Evolutionary conservation across 2,888 invertebrate species (phyloP), one percentile per base, ranked within the genome.

Genomic region (Germaria angustata): DNA sequence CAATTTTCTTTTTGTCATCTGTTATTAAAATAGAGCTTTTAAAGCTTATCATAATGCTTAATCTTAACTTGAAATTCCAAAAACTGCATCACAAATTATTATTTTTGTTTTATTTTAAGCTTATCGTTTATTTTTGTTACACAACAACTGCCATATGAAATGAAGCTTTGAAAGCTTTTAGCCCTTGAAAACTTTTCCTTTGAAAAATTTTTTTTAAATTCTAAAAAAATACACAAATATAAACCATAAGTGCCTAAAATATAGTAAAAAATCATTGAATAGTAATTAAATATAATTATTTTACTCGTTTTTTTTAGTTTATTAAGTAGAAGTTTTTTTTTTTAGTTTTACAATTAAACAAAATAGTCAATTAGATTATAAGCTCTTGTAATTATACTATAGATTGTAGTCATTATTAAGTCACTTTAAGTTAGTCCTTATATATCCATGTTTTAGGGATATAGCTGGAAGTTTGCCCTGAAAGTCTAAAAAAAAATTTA

Each of bases 191-290:
- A 39, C 46, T 39, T 51, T 65, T 59, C 61, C 55, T 22, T 65
- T 55, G 32, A 4, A 20, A 69, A n/a, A n/a, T 68, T 41, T 13
- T 71, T 68, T 34, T 59, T 5, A 15, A n/a, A 22, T 63, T 59
- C 4, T 28, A 55, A 65, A 65, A 49, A 76, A 73, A 3, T 24
- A 61, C 55, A 76, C 28, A 83, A 61, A 44, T 22, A 57, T 77
- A 75, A 66, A 77, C 80, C 80, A 69, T 83, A 80, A 83, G 80
- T 83, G 83, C 80, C 80, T 83, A 83, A 75, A 76, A 82, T 76
- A 79, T 72, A 69, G 39, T 17, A 15, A 78, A 72, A 65, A 65
- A 32, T 28, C 22, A 49, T 44, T 17, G 17, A 63, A 34, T 15
- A 66, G 57, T 11, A 13, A n/a, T 22, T 36, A 5, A 28, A 28